A percentile compares a stretch with the other conserved stretches of the same genome.
Conservation (phyloP, 37 sponge, comb jelly and placozoan genomes). For the Crambe crambe region DNA sequence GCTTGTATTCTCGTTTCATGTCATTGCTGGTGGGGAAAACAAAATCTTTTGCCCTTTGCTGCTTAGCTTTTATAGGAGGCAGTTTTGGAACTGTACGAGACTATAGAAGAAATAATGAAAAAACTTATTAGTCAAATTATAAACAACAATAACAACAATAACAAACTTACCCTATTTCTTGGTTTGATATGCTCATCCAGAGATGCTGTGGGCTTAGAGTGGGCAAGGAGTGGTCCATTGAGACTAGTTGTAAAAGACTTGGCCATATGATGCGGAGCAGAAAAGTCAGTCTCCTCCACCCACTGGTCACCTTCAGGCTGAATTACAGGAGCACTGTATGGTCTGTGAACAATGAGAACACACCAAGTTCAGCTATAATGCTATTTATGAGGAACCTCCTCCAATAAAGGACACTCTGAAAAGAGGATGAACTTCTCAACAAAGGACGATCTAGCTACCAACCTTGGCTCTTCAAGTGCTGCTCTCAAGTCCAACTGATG, state of each 20-base stretch:
- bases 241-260: not conserved
- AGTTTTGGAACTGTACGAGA: conserved; percentile 60
- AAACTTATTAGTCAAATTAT: not conserved
- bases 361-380: not conserved
- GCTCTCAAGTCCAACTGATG: not conserved
- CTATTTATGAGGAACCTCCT: not conserved
- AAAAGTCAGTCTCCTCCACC: not conserved
- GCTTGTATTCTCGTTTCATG: conserved; percentile 5
- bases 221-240: not conserved
- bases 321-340: conserved; percentile 51
- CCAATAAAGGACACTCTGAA: not conserved
- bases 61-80: conserved; percentile 41
- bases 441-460: too few relatives aligned
- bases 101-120: conserved; percentile 11
- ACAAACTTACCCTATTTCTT: conserved; percentile 2
- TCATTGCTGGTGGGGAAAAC: conserved; percentile 46
- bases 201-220: not conserved
- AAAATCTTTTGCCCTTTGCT: conserved; percentile 9
- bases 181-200: not conserved
- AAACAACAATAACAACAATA: not conserved
- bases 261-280: not conserved
- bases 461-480: conserved; percentile 3
- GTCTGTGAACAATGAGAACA: not conserved
- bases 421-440: too few relatives aligned
- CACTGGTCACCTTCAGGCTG: conserved; percentile 9